Evolutionary conservation across 2,113 vertebrate species (phyloP), one percentile per base, ranked within the genome.

Genomic region (Hypomesus transpacificus): DNA sequence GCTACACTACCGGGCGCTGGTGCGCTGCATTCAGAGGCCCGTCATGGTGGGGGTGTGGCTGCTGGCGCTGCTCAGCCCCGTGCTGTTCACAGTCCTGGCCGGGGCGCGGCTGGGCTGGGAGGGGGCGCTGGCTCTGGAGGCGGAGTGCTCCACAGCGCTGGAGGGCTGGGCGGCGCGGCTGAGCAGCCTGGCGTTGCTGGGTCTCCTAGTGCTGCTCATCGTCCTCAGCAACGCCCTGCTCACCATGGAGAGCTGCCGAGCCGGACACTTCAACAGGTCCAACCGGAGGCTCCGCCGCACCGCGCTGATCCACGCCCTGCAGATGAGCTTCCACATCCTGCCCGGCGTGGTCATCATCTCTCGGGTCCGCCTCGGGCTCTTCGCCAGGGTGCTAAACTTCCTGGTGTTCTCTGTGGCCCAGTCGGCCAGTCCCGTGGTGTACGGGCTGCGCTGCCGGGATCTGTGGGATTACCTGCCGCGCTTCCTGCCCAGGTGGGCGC

Each of bases 401-500:
- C 75, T 84, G 39, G 13, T 89, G 69, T 92, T 91, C 58, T 86
- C 83, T 8, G 81, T 91, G 67, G 80, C 87, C 0, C 86, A 90
- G 11, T 85, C 77, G 26, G 85, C 90, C 75, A 93, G 87, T 68
- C 75, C 89, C 65, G 74, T 91, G 57, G 82, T 94, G 74, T 92
- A 88, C 59, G 39, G 39, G 8, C 39, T 46, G 39, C 39, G 39
- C 9, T 46, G 39, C 39, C 7, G 9, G 9, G 39, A 46, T 11
- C 39, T 46, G 8, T 46, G 39, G 39, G 39, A 46, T 46, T 46
- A 46, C 39, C 39, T 46, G 39, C 39, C 39, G 1, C 39, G 39
- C 9, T 46, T 46, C 39, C 9, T 46, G 9, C 39, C 39, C 9
- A 9, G 39, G 9, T 46, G 39, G 39, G 39, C 39, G 39, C 39